Base-by-base conservation (phyloP, 1,140 invertebrate genomes). In the Drusus annulatus region DNA sequence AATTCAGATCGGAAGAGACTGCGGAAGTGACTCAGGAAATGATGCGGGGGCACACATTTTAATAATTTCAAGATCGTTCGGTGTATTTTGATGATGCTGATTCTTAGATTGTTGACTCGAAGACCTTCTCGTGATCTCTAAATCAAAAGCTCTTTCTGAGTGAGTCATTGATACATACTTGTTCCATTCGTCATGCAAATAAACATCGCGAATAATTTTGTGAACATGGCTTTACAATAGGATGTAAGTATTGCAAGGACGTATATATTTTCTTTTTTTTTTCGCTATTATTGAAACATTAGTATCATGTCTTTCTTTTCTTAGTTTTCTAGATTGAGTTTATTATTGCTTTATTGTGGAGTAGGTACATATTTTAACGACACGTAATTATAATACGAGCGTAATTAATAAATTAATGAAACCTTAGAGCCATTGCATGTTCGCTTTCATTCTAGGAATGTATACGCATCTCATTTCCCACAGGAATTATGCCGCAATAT, bases 361-460 rank as follows among this genome's bases (percentile, higher is more conserved):
- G 36, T 10, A 45, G 8, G 13, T 10, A 8, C 8, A 10, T 45
- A 13, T 45, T 7, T 36, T 3, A 36, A 36, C 31, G 31, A 36
- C 8, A 45, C 36, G 36, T 60, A 60, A 19, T 60, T 60, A 60
- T 3, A 28, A 65, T 16, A 65, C 62, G 62, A 13, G 21, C 23
- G 25, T 31, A 28, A 13, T 15, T 36, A 25, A 31, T 31, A 21
- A 65, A 65, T 28, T 16, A 25, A 16, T n/a, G 21, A 65, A 25
- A 45, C 36, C 25, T 65, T 3, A 65, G 23, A 65, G 5, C 62
- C 13, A 65, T 65, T 31, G 62, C 62, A 65, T 65, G 62, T 65
- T 31, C 16, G 62, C 16, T 31, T 31, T 65, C 23, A 10, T 65
- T 28, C 62, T 15, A 65, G 62, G 56, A 28, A 65, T 65, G 62